Conservation (phyloP, 2,888 invertebrate species). For the Scaptodrosophila latifasciaeformis region DNA sequence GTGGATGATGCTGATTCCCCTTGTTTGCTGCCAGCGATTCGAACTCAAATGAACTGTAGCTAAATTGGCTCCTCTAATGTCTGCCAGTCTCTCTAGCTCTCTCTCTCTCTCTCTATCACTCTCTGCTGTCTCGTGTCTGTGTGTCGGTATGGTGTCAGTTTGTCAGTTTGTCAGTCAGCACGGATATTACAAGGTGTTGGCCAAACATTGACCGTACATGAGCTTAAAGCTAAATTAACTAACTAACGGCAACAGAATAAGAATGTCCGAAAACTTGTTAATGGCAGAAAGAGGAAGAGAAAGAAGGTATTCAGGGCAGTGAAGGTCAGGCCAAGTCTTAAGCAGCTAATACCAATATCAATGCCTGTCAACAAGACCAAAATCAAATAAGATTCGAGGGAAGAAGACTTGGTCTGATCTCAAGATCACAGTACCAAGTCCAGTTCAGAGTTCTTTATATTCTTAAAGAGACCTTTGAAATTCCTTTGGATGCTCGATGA, state of each 20-base stretch:
- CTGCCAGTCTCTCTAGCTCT: constrained; percentile 2
- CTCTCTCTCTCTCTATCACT: not conserved
- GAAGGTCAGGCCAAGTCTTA: no score
- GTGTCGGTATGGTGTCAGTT: constrained; percentile 36
- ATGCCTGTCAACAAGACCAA: no score
- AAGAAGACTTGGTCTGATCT: no score
- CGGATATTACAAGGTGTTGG: constrained; percentile 72
- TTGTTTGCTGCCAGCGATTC: constrained; percentile 20
- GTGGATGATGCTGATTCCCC: not conserved
- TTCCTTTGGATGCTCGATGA: no score
- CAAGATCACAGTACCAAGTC: no score
- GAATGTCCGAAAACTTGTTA: constrained; percentile 10
- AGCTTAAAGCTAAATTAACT: constrained; percentile 64
- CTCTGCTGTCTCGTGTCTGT: constrained; percentile 12
- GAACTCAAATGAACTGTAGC: constrained; percentile 65
- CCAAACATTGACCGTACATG: constrained; percentile 73
- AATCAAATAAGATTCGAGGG: no score
- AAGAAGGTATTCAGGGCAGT: not conserved
- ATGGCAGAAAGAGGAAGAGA: not conserved
- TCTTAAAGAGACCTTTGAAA: no score
- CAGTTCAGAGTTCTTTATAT: no score
- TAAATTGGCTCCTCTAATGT: constrained; percentile 43
- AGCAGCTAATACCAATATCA: no score
- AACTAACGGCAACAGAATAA: constrained; percentile 37
- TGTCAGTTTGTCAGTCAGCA: constrained; percentile 46